Percentiles rank a stretch among this genome's conserved stretches.
Evolutionary conservation across 2,888 invertebrate genomes (phyloP).

Genomic region (Perdita meconis): DNA sequence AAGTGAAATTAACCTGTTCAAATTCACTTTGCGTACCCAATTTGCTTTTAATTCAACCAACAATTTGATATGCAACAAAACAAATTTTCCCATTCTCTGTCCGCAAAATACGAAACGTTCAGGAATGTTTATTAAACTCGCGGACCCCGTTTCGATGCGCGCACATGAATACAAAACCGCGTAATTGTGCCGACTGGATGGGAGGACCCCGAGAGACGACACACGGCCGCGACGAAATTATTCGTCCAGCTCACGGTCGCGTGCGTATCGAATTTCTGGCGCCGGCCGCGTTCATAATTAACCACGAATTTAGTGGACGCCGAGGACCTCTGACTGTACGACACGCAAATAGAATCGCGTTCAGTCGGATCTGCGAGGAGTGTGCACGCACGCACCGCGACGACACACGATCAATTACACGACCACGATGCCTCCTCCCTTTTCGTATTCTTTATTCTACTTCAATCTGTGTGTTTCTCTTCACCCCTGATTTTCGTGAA

Average conservation of each 20-base stretch:
- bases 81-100: too few relatives aligned
- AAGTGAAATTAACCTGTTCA: too few relatives aligned
- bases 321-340: constrained; percentile 21
- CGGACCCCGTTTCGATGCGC: too few relatives aligned
- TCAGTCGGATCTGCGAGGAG: constrained; percentile 33
- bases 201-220: not conserved
- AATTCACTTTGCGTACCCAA: too few relatives aligned
- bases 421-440: not conserved
- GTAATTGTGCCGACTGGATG: not conserved
- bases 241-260: constrained; percentile 39
- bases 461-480: not conserved
- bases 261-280: constrained; percentile 49
- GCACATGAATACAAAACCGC: not conserved
- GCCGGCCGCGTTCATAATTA: constrained; percentile 47
- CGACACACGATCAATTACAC: constrained; percentile 27
- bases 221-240: constrained; percentile 9
- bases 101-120: too few relatives aligned
- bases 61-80: too few relatives aligned
- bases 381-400: constrained; percentile 15
- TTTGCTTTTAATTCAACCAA: too few relatives aligned
- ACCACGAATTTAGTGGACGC: constrained; percentile 48
- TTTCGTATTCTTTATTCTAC: not conserved
- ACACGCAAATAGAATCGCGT: constrained; percentile 43
- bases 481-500: not conserved
- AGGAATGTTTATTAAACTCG: too few relatives aligned